Evolutionary conservation across 1,140 invertebrate species (phyloP).

Genomic region (Meteorus sp.): DNA sequence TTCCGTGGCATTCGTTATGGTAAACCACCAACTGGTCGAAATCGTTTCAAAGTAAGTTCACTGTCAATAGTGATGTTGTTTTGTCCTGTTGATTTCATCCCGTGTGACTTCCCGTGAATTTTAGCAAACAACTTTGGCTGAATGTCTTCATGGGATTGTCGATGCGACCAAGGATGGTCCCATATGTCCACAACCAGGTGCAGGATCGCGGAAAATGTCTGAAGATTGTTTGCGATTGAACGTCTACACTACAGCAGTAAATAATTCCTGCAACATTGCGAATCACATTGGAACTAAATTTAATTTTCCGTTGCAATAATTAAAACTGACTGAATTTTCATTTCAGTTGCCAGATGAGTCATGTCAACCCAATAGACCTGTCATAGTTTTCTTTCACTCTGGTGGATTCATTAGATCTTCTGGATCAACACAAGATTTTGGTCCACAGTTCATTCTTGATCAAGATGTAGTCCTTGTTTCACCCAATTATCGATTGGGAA

Average conservation of each 20-base stretch:
- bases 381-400: conserved; percentile 64
- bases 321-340: no score
- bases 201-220: conserved; percentile 9
- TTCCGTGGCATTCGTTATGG: no score
- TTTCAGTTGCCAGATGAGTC: no score
- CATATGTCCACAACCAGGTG: conserved; percentile 32
- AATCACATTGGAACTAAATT: no score
- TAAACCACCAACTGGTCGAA: no score
- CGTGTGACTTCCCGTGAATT: no score
- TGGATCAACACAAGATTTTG: conserved; percentile 55
- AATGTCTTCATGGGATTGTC: conserved; percentile 17
- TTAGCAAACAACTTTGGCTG: conserved; percentile 27
- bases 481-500: conserved; percentile 70
- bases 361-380: conserved; percentile 49
- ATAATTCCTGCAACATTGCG: no score
- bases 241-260: conserved; percentile 69
- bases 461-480: conserved; percentile 67
- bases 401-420: conserved; percentile 58
- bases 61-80: no score
- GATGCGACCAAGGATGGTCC: conserved; percentile 39
- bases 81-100: no score
- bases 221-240: conserved; percentile 83
- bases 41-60: no score
- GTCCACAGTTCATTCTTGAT: conserved; percentile 66
- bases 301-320: no score